These are phyloP conservation scores for Drosophila demipolita DNA, from an alignment of 2,888 invertebrate genomes.

Conservation along the genomic window DNA sequence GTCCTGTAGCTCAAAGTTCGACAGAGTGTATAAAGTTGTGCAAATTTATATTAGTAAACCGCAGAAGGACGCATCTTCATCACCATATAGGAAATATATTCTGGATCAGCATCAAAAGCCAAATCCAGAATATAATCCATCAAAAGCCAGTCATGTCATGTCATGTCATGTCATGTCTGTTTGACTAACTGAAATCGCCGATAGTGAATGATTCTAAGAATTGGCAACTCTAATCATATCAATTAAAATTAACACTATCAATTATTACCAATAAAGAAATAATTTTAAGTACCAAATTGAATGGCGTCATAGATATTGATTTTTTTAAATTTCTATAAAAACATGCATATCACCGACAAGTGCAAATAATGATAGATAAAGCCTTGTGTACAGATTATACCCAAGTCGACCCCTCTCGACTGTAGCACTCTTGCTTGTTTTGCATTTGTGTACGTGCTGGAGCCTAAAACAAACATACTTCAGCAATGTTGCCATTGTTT, in stretches of 20 bases:
- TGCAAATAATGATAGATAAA: neutral
- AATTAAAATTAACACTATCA: neutral
- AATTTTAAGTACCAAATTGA: neutral
- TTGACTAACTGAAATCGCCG: neutral
- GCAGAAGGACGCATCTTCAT: neutral
- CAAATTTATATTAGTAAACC: neutral
- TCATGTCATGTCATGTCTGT: no score
- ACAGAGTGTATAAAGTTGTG: neutral
- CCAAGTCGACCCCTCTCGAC: neutral
- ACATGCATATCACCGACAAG: neutral
- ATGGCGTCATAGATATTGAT: neutral
- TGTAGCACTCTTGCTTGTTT: slow-evolving; percentile 13
- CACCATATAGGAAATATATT: neutral
- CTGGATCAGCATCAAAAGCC: neutral
- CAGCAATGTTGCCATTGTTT: slow-evolving; percentile 57
- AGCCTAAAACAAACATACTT: slow-evolving; percentile 37
- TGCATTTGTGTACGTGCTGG: slow-evolving; percentile 61
- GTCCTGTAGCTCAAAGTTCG: neutral
- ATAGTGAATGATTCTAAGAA: neutral
- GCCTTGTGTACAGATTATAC: neutral
- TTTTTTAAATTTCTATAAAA: neutral
- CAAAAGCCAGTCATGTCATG: neutral
- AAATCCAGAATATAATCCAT: no score
- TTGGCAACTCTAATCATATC: neutral
- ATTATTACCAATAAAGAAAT: neutral